phyloP scores from a whole-genome alignment of 2,113 vertebrate species.

The Condylura cristata region DNA sequence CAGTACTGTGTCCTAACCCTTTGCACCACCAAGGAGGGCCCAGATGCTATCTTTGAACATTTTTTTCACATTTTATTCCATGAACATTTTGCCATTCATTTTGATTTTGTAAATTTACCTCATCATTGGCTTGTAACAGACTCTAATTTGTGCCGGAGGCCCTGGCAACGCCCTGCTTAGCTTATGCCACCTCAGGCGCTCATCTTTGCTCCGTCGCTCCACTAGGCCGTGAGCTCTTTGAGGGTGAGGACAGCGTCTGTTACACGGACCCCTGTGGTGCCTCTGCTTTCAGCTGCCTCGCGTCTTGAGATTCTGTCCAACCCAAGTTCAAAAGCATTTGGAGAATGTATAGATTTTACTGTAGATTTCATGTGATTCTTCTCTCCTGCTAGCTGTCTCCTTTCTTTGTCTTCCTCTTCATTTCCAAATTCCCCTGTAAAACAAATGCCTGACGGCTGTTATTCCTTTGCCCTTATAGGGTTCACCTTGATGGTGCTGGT shows the following conservation, averaged over 20 bases:
- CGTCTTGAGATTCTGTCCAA: not conserved
- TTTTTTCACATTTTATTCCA: not conserved
- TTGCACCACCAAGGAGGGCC: too few relatives aligned
- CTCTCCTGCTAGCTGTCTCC: not conserved
- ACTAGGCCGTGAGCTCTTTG: not conserved
- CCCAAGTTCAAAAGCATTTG: not conserved
- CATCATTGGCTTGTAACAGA: not conserved
- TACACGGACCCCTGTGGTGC: not conserved
- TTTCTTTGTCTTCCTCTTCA: not conserved
- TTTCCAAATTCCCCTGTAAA: not conserved
- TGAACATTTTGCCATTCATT: not conserved
- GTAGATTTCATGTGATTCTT: not conserved
- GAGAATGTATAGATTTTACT: not conserved
- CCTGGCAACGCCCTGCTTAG: not conserved
- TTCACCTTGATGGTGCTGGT: not conserved
- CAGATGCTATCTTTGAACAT: not conserved
- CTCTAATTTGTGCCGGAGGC: not conserved
- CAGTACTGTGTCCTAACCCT: too few relatives aligned
- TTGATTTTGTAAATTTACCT: not conserved
- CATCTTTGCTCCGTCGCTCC: not conserved
- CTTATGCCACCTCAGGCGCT: accelerated
- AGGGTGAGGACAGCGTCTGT: not conserved
- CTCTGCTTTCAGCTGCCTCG: not conserved
- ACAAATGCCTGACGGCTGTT: not conserved
- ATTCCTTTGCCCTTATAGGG: not conserved